Evolutionary conservation across 2,888 invertebrate species (phyloP).

Genomic region (Subacronicta megacephala): DNA sequence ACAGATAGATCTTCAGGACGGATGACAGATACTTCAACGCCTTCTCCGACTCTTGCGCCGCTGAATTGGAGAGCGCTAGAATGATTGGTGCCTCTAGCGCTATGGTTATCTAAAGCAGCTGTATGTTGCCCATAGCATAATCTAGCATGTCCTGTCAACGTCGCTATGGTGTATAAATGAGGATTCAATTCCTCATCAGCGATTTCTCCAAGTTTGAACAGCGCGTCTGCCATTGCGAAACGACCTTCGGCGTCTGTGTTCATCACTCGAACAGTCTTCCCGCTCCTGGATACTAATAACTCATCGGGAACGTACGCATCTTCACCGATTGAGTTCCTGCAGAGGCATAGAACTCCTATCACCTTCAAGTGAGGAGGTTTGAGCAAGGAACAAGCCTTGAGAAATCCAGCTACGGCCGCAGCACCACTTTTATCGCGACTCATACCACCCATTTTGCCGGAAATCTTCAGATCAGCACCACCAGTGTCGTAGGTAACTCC

Average conservation of each 20-base stretch:
- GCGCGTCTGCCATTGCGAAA: slow-evolving; percentile 96
- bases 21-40: slow-evolving; percentile 93
- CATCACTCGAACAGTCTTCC: slow-evolving; percentile 94
- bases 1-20: slow-evolving; percentile 92
- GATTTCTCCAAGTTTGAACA: slow-evolving; percentile 81
- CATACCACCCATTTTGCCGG: slow-evolving; percentile 95
- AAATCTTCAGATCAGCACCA: slow-evolving; percentile 93
- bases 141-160: slow-evolving; percentile 94
- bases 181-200: slow-evolving; percentile 93
- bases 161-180: slow-evolving; percentile 96
- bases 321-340: slow-evolving; percentile 96
- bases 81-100: slow-evolving; percentile 90
- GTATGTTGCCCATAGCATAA: slow-evolving; percentile 92
- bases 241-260: slow-evolving; percentile 98
- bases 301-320: slow-evolving; percentile 96
- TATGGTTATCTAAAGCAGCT: slow-evolving; percentile 93
- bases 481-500: slow-evolving; percentile 96
- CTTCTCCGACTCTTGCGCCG: slow-evolving; percentile 92
- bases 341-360: slow-evolving; percentile 94
- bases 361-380: slow-evolving; percentile 94
- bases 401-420: slow-evolving; percentile 96
- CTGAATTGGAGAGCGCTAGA: slow-evolving; percentile 91
- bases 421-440: slow-evolving; percentile 97
- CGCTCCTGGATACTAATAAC: slow-evolving; percentile 94
- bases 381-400: slow-evolving; percentile 92